A percentile compares a stretch with the other conserved stretches of the same genome.
Conservation (phyloP, 2,113 vertebrate genomes). For the Malurus alboscapulatus region DNA sequence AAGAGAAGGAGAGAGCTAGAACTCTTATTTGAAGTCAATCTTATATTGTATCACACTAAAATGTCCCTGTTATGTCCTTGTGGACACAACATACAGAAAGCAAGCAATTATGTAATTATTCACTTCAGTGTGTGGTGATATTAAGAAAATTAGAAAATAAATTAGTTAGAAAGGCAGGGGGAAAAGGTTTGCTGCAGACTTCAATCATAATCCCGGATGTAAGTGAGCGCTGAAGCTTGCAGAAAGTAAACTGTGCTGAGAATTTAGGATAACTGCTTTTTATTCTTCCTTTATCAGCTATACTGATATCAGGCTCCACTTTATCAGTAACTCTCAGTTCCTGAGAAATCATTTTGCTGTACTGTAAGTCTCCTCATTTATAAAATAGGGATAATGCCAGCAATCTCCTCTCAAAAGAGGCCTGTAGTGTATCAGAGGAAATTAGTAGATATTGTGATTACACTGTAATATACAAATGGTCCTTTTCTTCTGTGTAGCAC, state of each 20-base stretch:
- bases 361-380: conserved; percentile 13
- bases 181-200: background rate
- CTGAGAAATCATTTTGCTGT: conserved; percentile 34
- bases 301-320: conserved; percentile 11
- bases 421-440: conserved; percentile 8
- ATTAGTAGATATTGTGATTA: conserved; percentile 53
- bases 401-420: conserved; percentile 37
- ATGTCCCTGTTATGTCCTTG: background rate
- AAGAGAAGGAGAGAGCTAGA: background rate
- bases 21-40: background rate
- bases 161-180: conserved; percentile 17
- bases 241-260: background rate
- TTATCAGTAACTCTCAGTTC: conserved; percentile 44
- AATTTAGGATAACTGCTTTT: conserved; percentile 13
- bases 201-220: background rate
- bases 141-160: conserved; percentile 51
- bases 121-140: background rate
- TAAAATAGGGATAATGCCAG: conserved; percentile 42
- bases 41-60: background rate
- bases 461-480: conserved; percentile 3
- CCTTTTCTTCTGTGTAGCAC: conserved; percentile 1
- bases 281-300: conserved; percentile 39
- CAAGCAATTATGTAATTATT: conserved; percentile 1
- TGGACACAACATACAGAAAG: background rate
- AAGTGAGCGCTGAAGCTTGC: background rate